Evolutionary conservation across 2,797 vertebrate genomes (phyloP).

Genomic region (Etheostoma perlongum): DNA sequence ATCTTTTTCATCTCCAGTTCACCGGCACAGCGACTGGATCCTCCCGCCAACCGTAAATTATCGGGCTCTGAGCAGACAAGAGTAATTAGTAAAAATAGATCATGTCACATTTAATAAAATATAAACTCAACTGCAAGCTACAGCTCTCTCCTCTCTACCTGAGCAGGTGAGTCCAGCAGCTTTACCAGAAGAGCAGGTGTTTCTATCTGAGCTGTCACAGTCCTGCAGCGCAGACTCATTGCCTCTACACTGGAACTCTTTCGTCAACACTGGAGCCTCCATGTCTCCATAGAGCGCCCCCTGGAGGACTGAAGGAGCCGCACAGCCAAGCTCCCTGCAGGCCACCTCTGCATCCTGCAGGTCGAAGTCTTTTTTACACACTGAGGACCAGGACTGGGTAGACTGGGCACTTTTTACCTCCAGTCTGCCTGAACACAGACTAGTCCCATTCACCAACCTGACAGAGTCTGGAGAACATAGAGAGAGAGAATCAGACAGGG

Average conservation of each 20-base stretch:
- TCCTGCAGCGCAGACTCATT: slow-evolving; percentile 30
- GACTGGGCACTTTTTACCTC: slow-evolving; percentile 26
- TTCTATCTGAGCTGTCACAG: neutral
- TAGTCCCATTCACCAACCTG: slow-evolving; percentile 16
- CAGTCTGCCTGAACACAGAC: slow-evolving; percentile 40
- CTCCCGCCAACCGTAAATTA: too few species aligned
- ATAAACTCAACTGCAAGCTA: neutral
- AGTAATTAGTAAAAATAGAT: too few species aligned
- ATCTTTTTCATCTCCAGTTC: too few species aligned
- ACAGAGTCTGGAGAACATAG: slow-evolving; percentile 2
- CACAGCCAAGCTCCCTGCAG: slow-evolving; percentile 33
- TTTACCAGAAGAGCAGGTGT: slow-evolving; percentile 13
- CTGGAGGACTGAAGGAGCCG: slow-evolving; percentile 1
- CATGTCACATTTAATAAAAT: too few species aligned
- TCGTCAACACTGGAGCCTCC: neutral
- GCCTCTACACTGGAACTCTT: slow-evolving; percentile 18
- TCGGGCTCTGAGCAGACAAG: too few species aligned
- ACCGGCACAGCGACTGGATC: too few species aligned
- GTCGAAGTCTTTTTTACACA: slow-evolving; percentile 16
- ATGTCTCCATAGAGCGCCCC: neutral
- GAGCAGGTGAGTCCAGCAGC: neutral
- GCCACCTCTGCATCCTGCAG: slow-evolving; percentile 17
- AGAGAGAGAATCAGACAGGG: too few species aligned
- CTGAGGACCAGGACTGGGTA: neutral
- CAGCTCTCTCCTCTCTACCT: neutral